Evolutionary conservation across 2,888 invertebrate genomes (phyloP).

Genomic region (Helobdella robusta): DNA sequence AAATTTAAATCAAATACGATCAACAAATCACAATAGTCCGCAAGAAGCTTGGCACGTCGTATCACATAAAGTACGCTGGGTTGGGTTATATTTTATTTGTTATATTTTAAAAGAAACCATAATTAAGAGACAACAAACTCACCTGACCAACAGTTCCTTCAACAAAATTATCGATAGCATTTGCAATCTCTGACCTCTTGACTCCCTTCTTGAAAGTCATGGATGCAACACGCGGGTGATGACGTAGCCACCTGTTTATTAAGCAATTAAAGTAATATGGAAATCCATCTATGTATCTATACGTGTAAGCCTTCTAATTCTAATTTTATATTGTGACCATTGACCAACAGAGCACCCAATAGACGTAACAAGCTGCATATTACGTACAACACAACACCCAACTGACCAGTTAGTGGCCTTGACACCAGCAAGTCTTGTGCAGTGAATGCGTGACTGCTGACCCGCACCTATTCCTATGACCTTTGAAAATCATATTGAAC

Average conservation of each 20-base stretch:
- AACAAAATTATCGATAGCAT: slow-evolving; percentile 89
- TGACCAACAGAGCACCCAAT: neutral
- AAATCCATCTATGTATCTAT: too few species aligned
- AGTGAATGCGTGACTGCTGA: slow-evolving; percentile 95
- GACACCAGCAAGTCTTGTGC: slow-evolving; percentile 88
- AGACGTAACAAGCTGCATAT: neutral
- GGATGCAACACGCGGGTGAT: slow-evolving; percentile 72
- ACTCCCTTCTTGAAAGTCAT: slow-evolving; percentile 77
- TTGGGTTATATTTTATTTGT: too few species aligned
- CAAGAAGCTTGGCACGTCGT: too few species aligned
- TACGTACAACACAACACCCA: neutral
- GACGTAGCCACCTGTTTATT: slow-evolving; percentile 70
- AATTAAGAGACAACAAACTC: too few species aligned
- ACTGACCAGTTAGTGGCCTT: slow-evolving; percentile 85
- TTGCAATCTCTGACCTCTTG: slow-evolving; percentile 81
- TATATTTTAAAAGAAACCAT: too few species aligned
- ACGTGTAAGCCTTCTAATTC: too few species aligned
- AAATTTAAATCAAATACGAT: too few species aligned
- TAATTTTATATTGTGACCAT: too few species aligned
- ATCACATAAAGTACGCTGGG: too few species aligned
- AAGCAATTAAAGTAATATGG: too few species aligned
- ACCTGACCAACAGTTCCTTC: slow-evolving; percentile 71
- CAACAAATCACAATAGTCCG: too few species aligned
- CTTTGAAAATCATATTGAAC: too few species aligned
- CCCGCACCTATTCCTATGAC: slow-evolving; percentile 96